These are phyloP conservation scores for Noctua janthe DNA, from an alignment of 2,888 invertebrate genomes.

Conservation along the genomic window DNA sequence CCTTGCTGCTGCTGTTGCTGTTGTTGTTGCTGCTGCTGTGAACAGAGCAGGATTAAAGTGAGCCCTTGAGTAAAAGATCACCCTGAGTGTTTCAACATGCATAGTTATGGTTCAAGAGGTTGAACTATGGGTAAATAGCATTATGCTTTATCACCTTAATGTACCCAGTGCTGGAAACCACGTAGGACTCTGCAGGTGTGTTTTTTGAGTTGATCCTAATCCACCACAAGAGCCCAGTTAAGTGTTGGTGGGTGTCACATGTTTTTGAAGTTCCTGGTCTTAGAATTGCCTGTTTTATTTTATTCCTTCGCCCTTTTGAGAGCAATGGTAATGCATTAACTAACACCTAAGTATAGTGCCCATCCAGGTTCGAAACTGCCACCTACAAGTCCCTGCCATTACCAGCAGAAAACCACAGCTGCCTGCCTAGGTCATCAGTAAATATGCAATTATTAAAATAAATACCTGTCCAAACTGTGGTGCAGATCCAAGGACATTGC, in stretches of 20 bases:
- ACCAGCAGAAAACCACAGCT: neutral
- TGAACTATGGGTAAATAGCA: neutral
- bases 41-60: neutral
- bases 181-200: neutral
- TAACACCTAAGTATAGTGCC: neutral
- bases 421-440: neutral
- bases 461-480: conserved; percentile 86
- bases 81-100: neutral
- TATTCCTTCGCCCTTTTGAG: neutral
- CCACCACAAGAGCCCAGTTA: neutral
- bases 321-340: neutral
- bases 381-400: neutral
- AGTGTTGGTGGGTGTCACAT: neutral
- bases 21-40: conserved; percentile 58
- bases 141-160: neutral
- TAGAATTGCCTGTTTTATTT: neutral
- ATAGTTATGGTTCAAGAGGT: neutral
- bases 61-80: neutral
- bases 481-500: conserved; percentile 83
- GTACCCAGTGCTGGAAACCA: neutral
- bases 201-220: neutral
- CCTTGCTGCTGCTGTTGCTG: conserved; percentile 89
- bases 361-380: neutral
- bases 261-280: neutral
- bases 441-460: conserved; percentile 36